Evolutionary conservation across 2,113 vertebrate genomes (phyloP), one percentile per base, ranked within the genome.

Genomic region (Neolamprologus brichardi): DNA sequence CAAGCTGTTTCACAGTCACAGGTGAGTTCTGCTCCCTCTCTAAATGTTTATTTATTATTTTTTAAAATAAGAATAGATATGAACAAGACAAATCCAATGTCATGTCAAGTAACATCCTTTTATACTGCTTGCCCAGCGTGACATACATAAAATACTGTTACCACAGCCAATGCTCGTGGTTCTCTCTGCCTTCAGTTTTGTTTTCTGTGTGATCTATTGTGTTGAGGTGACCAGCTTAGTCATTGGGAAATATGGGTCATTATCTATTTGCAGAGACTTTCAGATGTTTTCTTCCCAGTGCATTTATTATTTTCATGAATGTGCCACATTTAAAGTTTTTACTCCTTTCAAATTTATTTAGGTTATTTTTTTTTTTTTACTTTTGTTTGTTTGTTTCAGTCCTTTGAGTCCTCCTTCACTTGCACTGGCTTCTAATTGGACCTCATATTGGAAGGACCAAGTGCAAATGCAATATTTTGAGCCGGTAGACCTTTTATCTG

Each of bases 401-500:
- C 5, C 20, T 7, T 13, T n/a, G 60, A n/a, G 60, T 37, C 60
- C 20, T 6, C 37, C 20, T 72, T 72, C 5, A 44, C 37, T 72
- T 72, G 67, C 8, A 72, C 5, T 25, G 67, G 5, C 67, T 72
- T 44, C 1, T 72, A 3, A 44, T 6, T 72, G 60, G 60, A 64
- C 60, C 32, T 64, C 18, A 64, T 37, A 37, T 37, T 2, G 4
- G 6, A 37, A 13, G 2, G 1, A 20, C 10, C 60, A 64, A 64
- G 60, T 64, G 32, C 60, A 37, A 20, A 64, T 20, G 0, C 60
- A 64, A 37, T 37, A 64, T 37, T 64, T 28, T 46, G 5, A 46
- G 13, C 67, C 1, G 0, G 20, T 0, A 72, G 37, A 72, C 1
- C 3, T 46, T 46, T 75, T 7, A 11, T 4, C 20, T 37, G 4